Evolutionary conservation across 1,140 invertebrate species (phyloP).

Genomic region (Neoseiulus cucumeris): DNA sequence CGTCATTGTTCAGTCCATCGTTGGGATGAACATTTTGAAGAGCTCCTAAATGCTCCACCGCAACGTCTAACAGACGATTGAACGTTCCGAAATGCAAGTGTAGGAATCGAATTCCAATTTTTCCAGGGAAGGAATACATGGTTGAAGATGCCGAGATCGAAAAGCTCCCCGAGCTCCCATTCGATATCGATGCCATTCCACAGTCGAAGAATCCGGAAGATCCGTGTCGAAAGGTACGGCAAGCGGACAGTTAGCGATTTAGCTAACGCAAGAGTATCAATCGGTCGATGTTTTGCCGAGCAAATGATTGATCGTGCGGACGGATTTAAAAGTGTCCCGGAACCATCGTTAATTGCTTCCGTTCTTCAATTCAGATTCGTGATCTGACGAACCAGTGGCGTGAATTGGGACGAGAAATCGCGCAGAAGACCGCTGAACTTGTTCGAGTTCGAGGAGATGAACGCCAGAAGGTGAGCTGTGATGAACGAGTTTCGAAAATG

Average conservation of each 20-base stretch:
- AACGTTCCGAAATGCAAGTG: too few relatives aligned
- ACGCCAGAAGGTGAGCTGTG: background rate
- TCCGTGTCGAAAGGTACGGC: background rate
- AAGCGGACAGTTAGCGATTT: background rate
- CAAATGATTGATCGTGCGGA: background rate
- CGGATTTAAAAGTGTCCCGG: background rate
- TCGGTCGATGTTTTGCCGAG: background rate
- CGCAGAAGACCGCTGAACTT: constrained; percentile 3
- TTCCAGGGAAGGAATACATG: background rate
- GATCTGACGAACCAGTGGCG: background rate
- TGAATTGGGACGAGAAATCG: background rate
- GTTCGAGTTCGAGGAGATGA: background rate
- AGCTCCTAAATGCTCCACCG: too few relatives aligned
- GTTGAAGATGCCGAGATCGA: constrained; percentile 4
- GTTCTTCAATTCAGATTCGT: background rate
- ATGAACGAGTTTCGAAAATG: background rate
- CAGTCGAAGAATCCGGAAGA: background rate
- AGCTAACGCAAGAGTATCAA: background rate
- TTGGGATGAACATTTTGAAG: too few relatives aligned
- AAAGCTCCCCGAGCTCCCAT: background rate
- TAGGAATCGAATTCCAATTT: too few relatives aligned
- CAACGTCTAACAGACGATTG: too few relatives aligned
- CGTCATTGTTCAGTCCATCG: too few relatives aligned
- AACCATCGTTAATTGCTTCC: background rate
- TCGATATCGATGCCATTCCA: background rate